Percentiles rank a stretch among this genome's conserved stretches.
phyloP scores from a whole-genome alignment of 2,797 vertebrate species.

The Amphiprion clarkii region DNA sequence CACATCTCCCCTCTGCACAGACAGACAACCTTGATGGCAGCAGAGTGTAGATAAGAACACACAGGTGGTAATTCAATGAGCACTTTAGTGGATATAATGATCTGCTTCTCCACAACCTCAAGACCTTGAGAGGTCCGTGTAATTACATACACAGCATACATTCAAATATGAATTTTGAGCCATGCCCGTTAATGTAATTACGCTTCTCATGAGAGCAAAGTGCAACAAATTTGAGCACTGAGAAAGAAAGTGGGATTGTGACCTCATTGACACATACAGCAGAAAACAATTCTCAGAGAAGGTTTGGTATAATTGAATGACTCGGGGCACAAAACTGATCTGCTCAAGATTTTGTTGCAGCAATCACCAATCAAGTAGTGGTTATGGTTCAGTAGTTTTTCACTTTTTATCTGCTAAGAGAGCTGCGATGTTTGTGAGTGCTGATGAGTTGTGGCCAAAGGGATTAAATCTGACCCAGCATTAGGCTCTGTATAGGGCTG shows the following conservation, averaged over 20 bases:
- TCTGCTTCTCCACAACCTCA: neutral
- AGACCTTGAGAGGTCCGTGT: neutral
- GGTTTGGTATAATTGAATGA: neutral
- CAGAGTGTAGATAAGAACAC: neutral
- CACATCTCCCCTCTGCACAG: neutral
- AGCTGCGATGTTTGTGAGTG: too few relatives aligned
- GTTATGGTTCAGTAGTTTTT: too few relatives aligned
- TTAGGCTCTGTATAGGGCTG: too few relatives aligned
- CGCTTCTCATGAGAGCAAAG: neutral
- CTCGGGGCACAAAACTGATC: neutral
- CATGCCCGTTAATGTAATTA: neutral
- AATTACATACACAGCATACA: conserved; percentile 20
- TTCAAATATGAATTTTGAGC: neutral
- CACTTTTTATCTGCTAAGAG: too few relatives aligned
- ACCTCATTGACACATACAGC: conserved; percentile 30
- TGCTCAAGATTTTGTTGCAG: neutral
- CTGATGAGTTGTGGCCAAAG: too few relatives aligned
- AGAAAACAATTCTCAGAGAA: neutral
- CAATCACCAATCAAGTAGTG: too few relatives aligned
- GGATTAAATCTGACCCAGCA: too few relatives aligned
- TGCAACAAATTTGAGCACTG: neutral
- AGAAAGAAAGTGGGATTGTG: conserved; percentile 1
- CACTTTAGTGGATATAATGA: conserved; percentile 4
- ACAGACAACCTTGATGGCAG: too few relatives aligned
- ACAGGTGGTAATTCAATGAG: conserved; percentile 1